A percentile compares a stretch with the other conserved stretches of the same genome.
Evolutionary conservation across 2,113 vertebrate genomes (phyloP).

Genomic region (Rostratula benghalensis): DNA sequence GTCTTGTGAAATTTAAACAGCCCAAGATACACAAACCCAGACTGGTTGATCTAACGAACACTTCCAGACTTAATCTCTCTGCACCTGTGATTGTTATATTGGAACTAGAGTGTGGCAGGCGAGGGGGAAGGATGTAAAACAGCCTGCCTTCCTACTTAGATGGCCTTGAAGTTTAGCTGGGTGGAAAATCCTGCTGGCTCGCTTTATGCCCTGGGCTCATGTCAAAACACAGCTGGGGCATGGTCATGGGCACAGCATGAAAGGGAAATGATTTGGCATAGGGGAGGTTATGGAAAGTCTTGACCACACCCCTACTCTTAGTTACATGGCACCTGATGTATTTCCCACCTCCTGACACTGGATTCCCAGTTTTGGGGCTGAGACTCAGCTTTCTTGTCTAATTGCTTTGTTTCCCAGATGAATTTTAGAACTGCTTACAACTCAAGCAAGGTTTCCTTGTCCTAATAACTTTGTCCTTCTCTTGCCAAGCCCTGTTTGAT

Average conservation of each 20-base stretch:
- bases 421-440: not conserved
- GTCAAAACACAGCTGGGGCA: not conserved
- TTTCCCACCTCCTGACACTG: not conserved
- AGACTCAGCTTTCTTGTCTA: not conserved
- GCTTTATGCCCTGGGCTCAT: accelerated
- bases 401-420: not conserved
- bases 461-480: not conserved
- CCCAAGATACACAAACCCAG: not conserved
- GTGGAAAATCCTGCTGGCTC: not conserved
- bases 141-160: not conserved
- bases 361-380: not conserved
- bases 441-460: not conserved
- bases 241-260: not conserved
- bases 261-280: not conserved
- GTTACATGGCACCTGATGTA: not conserved
- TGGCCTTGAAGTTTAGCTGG: not conserved
- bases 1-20: not conserved
- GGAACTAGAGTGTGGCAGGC: not conserved
- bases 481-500: not conserved
- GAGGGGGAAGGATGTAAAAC: not conserved
- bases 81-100: not conserved
- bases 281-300: not conserved
- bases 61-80: not conserved
- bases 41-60: not conserved
- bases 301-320: not conserved